Percentiles rank a stretch among this genome's conserved stretches.
These are phyloP conservation scores for Cotesia congregata DNA, from an alignment of 2,888 invertebrate genomes.

Conservation along the genomic window DNA sequence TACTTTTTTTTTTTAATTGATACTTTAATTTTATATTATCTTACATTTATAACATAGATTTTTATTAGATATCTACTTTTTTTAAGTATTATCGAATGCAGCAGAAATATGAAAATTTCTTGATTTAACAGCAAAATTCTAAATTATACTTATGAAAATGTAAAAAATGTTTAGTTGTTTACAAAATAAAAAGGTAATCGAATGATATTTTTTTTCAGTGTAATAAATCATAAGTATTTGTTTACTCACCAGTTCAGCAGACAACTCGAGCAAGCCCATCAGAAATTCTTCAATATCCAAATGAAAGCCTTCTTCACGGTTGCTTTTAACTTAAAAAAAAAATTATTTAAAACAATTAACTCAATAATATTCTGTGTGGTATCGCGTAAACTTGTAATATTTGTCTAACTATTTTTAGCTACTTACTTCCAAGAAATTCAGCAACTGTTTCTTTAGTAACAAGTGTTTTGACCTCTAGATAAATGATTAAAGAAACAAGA, in stretches of 20 bases:
- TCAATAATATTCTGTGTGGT: neutral
- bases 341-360: conserved; percentile 13
- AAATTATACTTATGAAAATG: too few species aligned
- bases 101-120: too few species aligned
- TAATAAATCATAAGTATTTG: neutral
- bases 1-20: too few species aligned
- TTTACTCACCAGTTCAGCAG: conserved; percentile 83
- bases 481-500: conserved; percentile 82
- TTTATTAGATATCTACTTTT: too few species aligned
- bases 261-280: conserved; percentile 84
- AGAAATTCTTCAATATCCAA: conserved; percentile 93
- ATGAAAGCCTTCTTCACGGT: conserved; percentile 84
- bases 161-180: neutral
- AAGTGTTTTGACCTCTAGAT: conserved; percentile 84
- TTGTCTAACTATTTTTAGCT: neutral
- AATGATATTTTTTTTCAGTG: neutral
- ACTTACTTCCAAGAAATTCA: conserved; percentile 81
- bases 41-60: too few species aligned
- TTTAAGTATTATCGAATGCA: too few species aligned
- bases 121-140: too few species aligned
- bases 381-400: neutral
- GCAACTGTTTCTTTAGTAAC: conserved; percentile 83
- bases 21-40: too few species aligned
- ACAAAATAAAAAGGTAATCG: neutral
- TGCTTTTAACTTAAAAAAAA: conserved; percentile 77